phyloP scores from a whole-genome alignment of 2,888 invertebrate genomes.

The Ormyrus nitidulus region DNA sequence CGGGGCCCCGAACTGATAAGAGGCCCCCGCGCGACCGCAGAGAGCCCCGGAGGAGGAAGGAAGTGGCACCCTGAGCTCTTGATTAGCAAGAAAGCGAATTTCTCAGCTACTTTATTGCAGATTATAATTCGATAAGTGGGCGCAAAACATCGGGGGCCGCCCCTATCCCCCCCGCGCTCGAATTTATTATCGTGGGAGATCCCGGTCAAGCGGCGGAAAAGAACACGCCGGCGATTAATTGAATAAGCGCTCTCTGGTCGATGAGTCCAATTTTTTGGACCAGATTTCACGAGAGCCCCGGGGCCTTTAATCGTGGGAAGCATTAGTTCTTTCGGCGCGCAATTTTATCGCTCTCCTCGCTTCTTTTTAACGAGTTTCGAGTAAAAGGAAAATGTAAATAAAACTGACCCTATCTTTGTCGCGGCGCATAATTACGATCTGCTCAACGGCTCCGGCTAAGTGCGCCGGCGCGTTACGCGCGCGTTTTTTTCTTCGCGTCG shows the following conservation, averaged over 20 bases:
- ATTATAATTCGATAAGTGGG: slow-evolving; percentile 29
- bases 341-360: slow-evolving; percentile 4
- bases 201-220: background rate
- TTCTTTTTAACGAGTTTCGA: too few species aligned
- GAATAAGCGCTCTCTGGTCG: slow-evolving; percentile 11
- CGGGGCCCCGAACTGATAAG: slow-evolving; percentile 5
- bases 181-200: slow-evolving; percentile 35
- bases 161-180: background rate
- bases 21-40: background rate
- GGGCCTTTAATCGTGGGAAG: slow-evolving; percentile 1
- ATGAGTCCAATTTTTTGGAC: background rate
- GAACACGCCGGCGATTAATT: slow-evolving; percentile 11
- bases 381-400: too few species aligned
- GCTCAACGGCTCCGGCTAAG: too few species aligned
- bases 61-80: slow-evolving; percentile 39
- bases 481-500: too few species aligned
- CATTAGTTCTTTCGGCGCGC: background rate
- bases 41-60: slow-evolving; percentile 46
- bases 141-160: slow-evolving; percentile 3
- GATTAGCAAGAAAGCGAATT: slow-evolving; percentile 32
- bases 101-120: slow-evolving; percentile 34
- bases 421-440: too few species aligned
- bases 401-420: too few species aligned
- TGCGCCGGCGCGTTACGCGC: too few species aligned
- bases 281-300: background rate